These are phyloP conservation scores for Heliconius aoede DNA, from an alignment of 2,888 invertebrate species.

Conservation along the genomic window DNA sequence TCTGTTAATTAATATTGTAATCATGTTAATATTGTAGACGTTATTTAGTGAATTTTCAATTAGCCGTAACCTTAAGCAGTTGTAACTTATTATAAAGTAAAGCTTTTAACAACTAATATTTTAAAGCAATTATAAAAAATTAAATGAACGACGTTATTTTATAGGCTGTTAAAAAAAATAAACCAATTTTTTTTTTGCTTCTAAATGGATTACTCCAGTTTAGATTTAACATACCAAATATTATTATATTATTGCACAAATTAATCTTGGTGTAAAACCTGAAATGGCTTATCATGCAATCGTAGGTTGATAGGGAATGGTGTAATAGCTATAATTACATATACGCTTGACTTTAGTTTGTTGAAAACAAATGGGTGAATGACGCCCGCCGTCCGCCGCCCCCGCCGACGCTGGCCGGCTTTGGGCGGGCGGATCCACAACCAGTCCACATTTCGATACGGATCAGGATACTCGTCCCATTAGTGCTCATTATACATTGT, in stretches of 20 bases:
- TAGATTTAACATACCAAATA: background rate
- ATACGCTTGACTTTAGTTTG: slow-evolving; percentile 47
- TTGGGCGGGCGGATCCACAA: slow-evolving; percentile 71
- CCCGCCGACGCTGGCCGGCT: slow-evolving; percentile 57
- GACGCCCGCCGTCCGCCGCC: slow-evolving; percentile 57
- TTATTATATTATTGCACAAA: background rate
- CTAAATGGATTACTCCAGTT: background rate
- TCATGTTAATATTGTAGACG: no score
- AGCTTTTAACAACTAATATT: no score
- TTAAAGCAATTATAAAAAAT: no score
- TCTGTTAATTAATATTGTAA: no score
- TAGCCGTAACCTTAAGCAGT: no score
- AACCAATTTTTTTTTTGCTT: background rate
- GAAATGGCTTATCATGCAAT: slow-evolving; percentile 41
- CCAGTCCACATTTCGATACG: slow-evolving; percentile 72
- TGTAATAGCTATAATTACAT: slow-evolving; percentile 53
- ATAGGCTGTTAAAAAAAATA: no score
- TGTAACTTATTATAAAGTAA: no score
- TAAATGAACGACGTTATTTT: no score
- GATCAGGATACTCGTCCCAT: slow-evolving; percentile 66
- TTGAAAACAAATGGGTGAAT: slow-evolving; percentile 52
- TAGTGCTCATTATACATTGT: slow-evolving; percentile 59
- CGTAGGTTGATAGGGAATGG: slow-evolving; percentile 47
- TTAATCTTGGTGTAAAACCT: slow-evolving; percentile 15
- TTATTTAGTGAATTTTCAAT: no score